Evolutionary conservation across 2,113 vertebrate genomes (phyloP), one percentile per base, ranked within the genome.

Genomic region (Amazona guildingii): DNA sequence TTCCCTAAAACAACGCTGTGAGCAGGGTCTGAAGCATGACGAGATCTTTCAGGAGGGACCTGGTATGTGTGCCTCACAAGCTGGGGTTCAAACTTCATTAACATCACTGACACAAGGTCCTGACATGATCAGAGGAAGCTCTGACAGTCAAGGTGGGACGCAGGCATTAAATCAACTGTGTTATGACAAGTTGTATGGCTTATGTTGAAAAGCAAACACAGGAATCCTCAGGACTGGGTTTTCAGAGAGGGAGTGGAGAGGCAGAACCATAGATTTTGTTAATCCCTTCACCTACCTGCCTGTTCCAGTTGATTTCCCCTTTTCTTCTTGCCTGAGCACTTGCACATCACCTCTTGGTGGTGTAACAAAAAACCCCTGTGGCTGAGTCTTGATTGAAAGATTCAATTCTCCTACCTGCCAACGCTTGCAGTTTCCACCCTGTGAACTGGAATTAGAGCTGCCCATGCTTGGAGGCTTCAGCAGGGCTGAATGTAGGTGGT

Each of bases 31-130:
- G 63, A 80, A 76, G n/a, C 39, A 13, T 6, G 5, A 9, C 6
- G 17, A 18, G 9, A 61, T 43, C 29, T 54, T 59, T 54, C 59
- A 31, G 9, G n/a, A 18, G 4, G 5, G 2, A 13, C 5, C 6
- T 33, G 19, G 15, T 29, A 3, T 9, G 18, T 25, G 33, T 46
- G 79, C 17, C 33, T 69, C 10, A 3, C 59, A n/a, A 91, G 44
- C 44, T 90, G 55, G 6, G 39, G 13, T 77, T 46, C 27, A 10
- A 7, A 17, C 48, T 66, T 48, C 17, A 1, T 64, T 69, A 29
- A 14, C 1, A 0, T 43, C 37, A 17, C 16, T 63, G 74, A 43
- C 17, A 5, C 13, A 35, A n/a, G 68, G 37, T 67, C 5, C 2
- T 9, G 23, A 10, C 10, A 28, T 10, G 9, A 3, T 59, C 27